phyloP scores from a whole-genome alignment of 1,140 invertebrate genomes.

The Bombus pascuorum region DNA sequence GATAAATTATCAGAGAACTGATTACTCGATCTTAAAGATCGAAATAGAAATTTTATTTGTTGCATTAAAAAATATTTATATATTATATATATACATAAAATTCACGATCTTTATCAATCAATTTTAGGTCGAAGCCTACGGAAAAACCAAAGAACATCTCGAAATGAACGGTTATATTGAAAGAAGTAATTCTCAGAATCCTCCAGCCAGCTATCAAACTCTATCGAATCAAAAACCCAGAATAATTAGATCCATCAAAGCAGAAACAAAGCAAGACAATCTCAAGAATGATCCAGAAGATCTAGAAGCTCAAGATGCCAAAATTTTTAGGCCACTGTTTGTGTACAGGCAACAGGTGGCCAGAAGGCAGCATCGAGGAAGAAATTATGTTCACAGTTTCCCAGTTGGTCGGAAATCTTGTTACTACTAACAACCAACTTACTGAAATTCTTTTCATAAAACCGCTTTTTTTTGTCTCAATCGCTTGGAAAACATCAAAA shows the following conservation, averaged over 20 bases:
- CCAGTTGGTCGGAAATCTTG: neutral
- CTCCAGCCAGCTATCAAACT: neutral
- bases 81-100: neutral
- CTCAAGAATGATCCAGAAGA: constrained; percentile 67
- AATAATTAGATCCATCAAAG: constrained; percentile 49
- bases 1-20: too few species aligned
- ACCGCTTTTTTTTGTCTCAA: neutral
- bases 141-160: constrained; percentile 46
- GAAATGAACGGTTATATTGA: constrained; percentile 54
- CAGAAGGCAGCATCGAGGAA: constrained; percentile 47
- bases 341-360: constrained; percentile 76
- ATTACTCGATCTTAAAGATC: too few species aligned
- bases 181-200: neutral
- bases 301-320: constrained; percentile 70
- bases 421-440: neutral
- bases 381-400: constrained; percentile 9
- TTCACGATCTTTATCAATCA: neutral
- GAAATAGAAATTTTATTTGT: too few species aligned
- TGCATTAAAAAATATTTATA: too few species aligned
- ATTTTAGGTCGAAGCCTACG: constrained; percentile 55
- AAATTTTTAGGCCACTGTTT: constrained; percentile 77
- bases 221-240: neutral
- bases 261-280: constrained; percentile 15
- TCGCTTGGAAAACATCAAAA: neutral
- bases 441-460: constrained; percentile 14